Percentiles rank a stretch among this genome's conserved stretches.
Conservation (phyloP, 2,113 vertebrate species). For the Meriones unguiculatus region DNA sequence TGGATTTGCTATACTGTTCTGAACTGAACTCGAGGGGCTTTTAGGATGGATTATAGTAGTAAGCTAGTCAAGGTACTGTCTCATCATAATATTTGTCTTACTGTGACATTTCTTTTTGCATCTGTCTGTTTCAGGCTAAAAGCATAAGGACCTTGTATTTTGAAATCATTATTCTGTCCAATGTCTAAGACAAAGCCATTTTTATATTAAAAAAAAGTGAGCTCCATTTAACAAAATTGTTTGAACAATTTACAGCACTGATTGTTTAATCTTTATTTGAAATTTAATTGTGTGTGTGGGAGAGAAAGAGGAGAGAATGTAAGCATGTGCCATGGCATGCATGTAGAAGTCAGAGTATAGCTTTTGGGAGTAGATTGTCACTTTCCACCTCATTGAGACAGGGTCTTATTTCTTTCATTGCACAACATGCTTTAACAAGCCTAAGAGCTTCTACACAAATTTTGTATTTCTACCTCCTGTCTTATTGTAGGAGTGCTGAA, state of each 20-base stretch:
- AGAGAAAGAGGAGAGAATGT: background rate
- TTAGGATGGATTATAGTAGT: background rate
- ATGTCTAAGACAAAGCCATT: slow-evolving; percentile 7
- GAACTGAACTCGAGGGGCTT: background rate
- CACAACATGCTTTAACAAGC: background rate
- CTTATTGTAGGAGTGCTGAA: background rate
- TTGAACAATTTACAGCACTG: slow-evolving; percentile 12
- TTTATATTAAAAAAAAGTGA: slow-evolving; percentile 26
- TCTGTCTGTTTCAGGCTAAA: slow-evolving; percentile 52
- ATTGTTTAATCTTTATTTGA: slow-evolving; percentile 33
- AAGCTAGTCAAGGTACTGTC: background rate
- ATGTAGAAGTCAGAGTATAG: background rate
- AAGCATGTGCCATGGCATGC: background rate
- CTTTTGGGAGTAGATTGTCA: background rate
- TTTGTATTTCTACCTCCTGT: background rate
- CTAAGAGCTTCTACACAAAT: background rate
- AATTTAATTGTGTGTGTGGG: background rate
- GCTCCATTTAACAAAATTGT: background rate
- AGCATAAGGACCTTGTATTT: slow-evolving; percentile 35
- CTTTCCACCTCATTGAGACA: background rate
- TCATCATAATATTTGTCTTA: slow-evolving; percentile 54
- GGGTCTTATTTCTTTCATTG: background rate
- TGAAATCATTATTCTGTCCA: slow-evolving; percentile 21
- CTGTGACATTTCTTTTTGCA: slow-evolving; percentile 9
- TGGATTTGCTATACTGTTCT: slow-evolving; percentile 16